Conservation (phyloP, 2,113 vertebrate genomes). For the Corapipo altera region DNA sequence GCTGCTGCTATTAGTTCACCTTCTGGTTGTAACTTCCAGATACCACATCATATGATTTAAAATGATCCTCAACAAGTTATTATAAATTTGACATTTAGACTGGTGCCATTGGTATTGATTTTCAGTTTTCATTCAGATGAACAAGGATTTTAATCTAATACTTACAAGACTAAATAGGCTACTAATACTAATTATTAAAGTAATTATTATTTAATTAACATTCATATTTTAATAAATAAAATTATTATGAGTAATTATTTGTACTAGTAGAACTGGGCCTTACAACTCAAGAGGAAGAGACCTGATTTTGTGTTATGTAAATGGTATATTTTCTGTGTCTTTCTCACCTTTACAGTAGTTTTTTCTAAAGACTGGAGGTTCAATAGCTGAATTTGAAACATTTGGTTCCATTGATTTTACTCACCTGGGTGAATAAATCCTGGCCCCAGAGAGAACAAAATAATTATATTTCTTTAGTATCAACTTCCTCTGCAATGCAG, state of each 20-base stretch:
- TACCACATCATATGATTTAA: neutral
- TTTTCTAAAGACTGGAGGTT: neutral
- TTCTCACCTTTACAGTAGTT: neutral
- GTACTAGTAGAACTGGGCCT: neutral
- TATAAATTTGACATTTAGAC: neutral
- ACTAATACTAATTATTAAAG: neutral
- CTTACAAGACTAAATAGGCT: neutral
- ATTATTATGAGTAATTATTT: neutral
- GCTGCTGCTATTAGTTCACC: neutral
- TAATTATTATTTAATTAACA: neutral
- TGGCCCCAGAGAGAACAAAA: neutral
- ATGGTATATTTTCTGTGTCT: neutral
- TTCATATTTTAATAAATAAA: neutral
- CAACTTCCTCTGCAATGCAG: slow-evolving; percentile 22
- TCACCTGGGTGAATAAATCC: slow-evolving; percentile 9
- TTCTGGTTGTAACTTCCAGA: neutral
- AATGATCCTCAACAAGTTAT: neutral
- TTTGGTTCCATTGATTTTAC: neutral
- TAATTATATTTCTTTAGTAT: neutral
- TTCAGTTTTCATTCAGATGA: neutral
- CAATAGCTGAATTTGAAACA: neutral
- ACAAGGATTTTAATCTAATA: neutral
- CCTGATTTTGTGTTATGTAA: neutral
- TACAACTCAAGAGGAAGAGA: neutral
- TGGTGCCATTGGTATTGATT: neutral